These are phyloP conservation scores for Rhagophthalmus giganteus DNA, from an alignment of 2,888 invertebrate genomes.

Conservation along the genomic window DNA sequence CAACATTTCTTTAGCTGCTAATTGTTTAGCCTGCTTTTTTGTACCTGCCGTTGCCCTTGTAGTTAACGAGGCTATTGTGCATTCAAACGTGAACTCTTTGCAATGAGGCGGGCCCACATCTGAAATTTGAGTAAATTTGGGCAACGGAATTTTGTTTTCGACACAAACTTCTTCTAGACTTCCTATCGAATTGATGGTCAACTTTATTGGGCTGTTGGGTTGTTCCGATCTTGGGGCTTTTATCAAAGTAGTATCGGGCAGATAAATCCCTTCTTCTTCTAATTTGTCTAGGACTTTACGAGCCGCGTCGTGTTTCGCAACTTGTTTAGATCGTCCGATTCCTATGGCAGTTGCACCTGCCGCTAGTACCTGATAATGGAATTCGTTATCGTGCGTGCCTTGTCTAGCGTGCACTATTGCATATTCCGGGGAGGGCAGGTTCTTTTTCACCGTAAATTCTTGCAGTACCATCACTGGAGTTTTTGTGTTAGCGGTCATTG, in stretches of 20 bases:
- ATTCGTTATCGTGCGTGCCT: slow-evolving; percentile 56
- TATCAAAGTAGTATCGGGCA: slow-evolving; percentile 40
- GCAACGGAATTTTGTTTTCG: slow-evolving; percentile 57
- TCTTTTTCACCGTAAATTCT: slow-evolving; percentile 64
- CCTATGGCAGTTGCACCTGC: slow-evolving; percentile 47
- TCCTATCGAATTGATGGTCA: slow-evolving; percentile 39
- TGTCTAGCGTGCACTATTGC: slow-evolving; percentile 43
- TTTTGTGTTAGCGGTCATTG: slow-evolving; percentile 53
- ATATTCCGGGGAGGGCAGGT: slow-evolving; percentile 59
- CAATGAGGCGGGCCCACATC: slow-evolving; percentile 71
- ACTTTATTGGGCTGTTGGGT: slow-evolving; percentile 28
- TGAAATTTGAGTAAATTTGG: slow-evolving; percentile 60
- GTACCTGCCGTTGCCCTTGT: slow-evolving; percentile 63
- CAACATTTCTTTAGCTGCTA: slow-evolving; percentile 59
- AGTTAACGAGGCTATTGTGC: slow-evolving; percentile 58
- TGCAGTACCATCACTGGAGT: slow-evolving; percentile 69
- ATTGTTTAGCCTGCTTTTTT: slow-evolving; percentile 68
- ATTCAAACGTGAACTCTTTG: slow-evolving; percentile 64
- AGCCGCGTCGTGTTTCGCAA: slow-evolving; percentile 65
- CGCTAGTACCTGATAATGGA: slow-evolving; percentile 55
- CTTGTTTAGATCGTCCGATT: slow-evolving; percentile 57
- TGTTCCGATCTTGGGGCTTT: slow-evolving; percentile 34
- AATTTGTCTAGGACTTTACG: slow-evolving; percentile 56
- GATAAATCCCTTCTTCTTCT: slow-evolving; percentile 46
- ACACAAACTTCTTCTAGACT: slow-evolving; percentile 55